Evolutionary conservation across 2,797 vertebrate genomes (phyloP).

Genomic region (Halcyon badia): DNA sequence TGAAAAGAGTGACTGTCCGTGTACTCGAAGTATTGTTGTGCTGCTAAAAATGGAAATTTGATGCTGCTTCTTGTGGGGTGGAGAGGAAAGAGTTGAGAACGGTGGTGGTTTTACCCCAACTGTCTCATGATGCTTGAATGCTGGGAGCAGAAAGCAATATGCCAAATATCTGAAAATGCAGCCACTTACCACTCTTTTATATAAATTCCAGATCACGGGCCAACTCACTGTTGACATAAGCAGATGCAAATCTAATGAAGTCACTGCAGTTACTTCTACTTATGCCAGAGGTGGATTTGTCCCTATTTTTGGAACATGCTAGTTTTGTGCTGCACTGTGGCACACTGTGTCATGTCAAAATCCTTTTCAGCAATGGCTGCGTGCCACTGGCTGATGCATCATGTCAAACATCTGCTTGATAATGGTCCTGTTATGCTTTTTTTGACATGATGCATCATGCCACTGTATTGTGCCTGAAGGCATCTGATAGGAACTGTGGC

Average conservation of each 20-base stretch:
- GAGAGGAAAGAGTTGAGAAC: neutral
- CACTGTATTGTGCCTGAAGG: neutral
- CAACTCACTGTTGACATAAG: constrained; percentile 58
- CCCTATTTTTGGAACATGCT: constrained; percentile 45
- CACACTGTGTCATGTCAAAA: constrained; percentile 12
- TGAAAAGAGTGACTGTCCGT: neutral
- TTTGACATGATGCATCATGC: neutral
- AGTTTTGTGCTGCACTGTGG: constrained; percentile 6
- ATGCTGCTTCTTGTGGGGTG: neutral
- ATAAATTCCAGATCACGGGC: neutral
- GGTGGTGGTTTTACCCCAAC: neutral
- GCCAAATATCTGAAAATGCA: constrained; percentile 13
- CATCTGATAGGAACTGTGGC: neutral
- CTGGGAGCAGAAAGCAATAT: neutral
- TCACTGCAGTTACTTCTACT: constrained; percentile 26
- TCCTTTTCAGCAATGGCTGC: neutral
- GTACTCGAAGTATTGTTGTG: neutral
- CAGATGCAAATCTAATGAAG: constrained; percentile 66
- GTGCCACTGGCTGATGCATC: neutral
- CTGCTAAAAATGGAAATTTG: constrained; percentile 28
- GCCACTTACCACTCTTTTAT: constrained; percentile 10
- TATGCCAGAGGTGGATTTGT: constrained; percentile 57
- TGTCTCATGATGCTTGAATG: neutral
- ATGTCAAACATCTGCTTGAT: constrained; percentile 33
- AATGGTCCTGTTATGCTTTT: neutral